A percentile compares a stretch with the other conserved stretches of the same genome.
These are phyloP conservation scores for Calliscelio sp. DNA, from an alignment of 2,888 invertebrate species.

Conservation along the genomic window DNA sequence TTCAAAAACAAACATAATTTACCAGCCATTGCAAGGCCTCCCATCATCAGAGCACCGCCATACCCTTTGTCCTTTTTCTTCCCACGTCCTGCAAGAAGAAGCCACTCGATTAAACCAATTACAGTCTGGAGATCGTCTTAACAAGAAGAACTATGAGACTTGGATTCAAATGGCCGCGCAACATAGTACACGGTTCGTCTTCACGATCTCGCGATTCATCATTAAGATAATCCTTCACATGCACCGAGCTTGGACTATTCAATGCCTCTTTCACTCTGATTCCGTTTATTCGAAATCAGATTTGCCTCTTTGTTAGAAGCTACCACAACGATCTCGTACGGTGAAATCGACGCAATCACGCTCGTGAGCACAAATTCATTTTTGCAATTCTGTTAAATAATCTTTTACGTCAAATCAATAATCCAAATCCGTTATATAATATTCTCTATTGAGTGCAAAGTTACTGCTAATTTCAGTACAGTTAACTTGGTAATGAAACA, in stretches of 20 bases:
- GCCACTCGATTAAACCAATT: constrained; percentile 60
- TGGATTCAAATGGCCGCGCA: constrained; percentile 35
- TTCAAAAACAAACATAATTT: constrained; percentile 37
- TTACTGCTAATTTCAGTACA: not conserved
- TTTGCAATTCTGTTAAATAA: not conserved
- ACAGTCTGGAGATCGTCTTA: constrained; percentile 40
- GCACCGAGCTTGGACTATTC: constrained; percentile 37
- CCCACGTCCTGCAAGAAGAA: constrained; percentile 85
- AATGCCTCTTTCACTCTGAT: constrained; percentile 59
- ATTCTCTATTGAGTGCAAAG: not conserved
- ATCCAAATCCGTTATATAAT: constrained; percentile 14
- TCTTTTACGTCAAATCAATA: not conserved
- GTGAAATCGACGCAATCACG: not conserved
- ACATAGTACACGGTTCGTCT: constrained; percentile 18
- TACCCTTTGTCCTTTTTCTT: constrained; percentile 86
- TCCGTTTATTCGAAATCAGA: constrained; percentile 47
- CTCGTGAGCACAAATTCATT: constrained; percentile 4
- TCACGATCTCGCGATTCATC: constrained; percentile 52
- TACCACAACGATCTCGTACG: not conserved
- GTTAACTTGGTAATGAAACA: constrained; percentile 3
- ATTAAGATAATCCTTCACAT: constrained; percentile 48
- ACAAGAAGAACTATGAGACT: constrained; percentile 44
- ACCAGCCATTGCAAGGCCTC: constrained; percentile 88
- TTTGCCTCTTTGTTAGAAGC: constrained; percentile 11
- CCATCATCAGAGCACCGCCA: constrained; percentile 88